Evolutionary conservation across 2,113 vertebrate genomes (phyloP).

Genomic region (Casuarius casuarius): DNA sequence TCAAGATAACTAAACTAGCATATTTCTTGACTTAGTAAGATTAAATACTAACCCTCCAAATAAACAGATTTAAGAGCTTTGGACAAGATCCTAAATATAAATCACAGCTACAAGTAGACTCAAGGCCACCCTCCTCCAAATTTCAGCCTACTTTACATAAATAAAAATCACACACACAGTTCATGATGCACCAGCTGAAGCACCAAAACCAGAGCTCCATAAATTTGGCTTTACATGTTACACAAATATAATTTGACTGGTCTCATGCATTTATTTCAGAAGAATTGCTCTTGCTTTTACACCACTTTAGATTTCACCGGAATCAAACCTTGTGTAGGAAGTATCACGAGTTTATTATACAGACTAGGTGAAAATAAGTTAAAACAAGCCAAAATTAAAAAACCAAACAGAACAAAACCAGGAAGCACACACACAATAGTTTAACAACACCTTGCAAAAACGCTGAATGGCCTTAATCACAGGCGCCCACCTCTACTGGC

Average conservation of each 20-base stretch:
- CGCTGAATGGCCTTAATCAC: not conserved
- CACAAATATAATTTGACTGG: not conserved
- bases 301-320: not conserved
- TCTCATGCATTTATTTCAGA: too few species aligned
- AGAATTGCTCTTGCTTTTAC: not conserved
- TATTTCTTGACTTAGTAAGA: not conserved
- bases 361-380: not conserved
- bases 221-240: too few species aligned
- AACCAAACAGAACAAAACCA: not conserved
- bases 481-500: too few species aligned
- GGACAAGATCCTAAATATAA: fast-evolving
- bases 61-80: not conserved
- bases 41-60: not conserved
- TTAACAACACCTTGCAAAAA: not conserved
- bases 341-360: not conserved
- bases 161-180: fast-evolving
- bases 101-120: fast-evolving
- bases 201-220: not conserved
- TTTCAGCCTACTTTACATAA: too few species aligned
- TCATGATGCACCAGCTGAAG: not conserved
- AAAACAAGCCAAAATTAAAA: not conserved
- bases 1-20: not conserved
- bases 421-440: not conserved
- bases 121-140: not conserved
- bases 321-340: not conserved